Evolutionary conservation across 1,140 invertebrate genomes (phyloP).

Genomic region (Bilobella aurantiaca): DNA sequence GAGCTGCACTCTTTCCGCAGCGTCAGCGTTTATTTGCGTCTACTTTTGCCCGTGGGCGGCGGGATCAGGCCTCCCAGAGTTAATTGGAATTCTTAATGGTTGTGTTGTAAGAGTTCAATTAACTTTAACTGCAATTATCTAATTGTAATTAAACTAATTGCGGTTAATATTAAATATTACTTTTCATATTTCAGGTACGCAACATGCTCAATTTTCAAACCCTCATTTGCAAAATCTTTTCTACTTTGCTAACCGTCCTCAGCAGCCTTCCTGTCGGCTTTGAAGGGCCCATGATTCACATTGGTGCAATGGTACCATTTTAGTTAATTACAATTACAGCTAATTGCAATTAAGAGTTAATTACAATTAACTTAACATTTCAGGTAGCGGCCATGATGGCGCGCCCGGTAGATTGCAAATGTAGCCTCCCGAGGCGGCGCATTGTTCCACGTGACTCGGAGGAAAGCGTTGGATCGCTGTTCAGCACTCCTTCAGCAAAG

Average conservation of each 20-base stretch:
- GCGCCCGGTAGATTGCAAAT: not conserved
- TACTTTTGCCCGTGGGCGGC: slow-evolving; percentile 41
- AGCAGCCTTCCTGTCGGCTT: slow-evolving; percentile 43
- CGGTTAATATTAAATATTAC: not conserved
- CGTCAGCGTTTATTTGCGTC: slow-evolving; percentile 36
- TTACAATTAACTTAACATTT: not conserved
- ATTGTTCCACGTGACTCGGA: not conserved
- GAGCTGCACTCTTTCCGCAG: slow-evolving; percentile 17
- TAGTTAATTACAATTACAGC: not conserved
- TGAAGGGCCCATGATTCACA: slow-evolving; percentile 41
- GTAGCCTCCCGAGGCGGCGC: not conserved
- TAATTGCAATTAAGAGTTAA: not conserved
- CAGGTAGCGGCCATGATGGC: slow-evolving; percentile 15
- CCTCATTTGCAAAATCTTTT: slow-evolving; percentile 42
- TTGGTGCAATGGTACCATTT: slow-evolving; percentile 27
- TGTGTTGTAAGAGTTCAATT: slow-evolving; percentile 40
- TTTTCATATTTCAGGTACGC: slow-evolving; percentile 23
- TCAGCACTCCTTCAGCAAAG: no score
- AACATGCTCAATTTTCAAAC: slow-evolving; percentile 40
- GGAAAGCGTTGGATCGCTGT: not conserved
- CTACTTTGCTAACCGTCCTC: slow-evolving; percentile 41
- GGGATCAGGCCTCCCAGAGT: slow-evolving; percentile 43
- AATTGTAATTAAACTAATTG: not conserved
- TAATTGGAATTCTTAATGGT: slow-evolving; percentile 44
- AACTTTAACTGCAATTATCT: not conserved